Evolutionary conservation across 1,140 invertebrate species (phyloP).

Genomic region (Magallana ariakensis): DNA sequence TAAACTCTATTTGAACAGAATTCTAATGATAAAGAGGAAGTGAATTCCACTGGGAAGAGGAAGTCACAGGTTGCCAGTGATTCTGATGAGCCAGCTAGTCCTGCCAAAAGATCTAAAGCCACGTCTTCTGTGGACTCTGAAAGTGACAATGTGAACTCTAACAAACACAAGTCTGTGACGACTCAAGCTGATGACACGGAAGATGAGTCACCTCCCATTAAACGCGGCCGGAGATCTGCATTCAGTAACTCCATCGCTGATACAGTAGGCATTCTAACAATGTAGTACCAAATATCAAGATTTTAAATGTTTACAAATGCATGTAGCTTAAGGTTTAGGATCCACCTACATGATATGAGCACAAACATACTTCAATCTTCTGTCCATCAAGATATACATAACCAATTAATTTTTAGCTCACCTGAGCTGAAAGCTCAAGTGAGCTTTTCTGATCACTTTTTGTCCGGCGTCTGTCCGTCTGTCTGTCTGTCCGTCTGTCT

Average conservation of each 20-base stretch:
- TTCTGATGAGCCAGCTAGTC: slow-evolving; percentile 2
- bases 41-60: slow-evolving; percentile 18
- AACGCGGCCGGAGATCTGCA: slow-evolving; percentile 40
- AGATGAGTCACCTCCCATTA: slow-evolving; percentile 40
- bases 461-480: no score
- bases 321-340: no score
- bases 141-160: slow-evolving; percentile 42
- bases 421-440: no score
- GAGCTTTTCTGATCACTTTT: no score
- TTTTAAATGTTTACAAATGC: no score
- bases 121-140: slow-evolving; percentile 50
- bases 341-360: no score
- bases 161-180: slow-evolving; percentile 6
- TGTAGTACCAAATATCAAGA: no score
- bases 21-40: background rate
- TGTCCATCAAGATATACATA: no score
- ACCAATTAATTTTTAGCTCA: no score
- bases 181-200: slow-evolving; percentile 11
- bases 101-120: slow-evolving; percentile 52
- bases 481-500: no score
- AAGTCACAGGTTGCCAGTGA: background rate
- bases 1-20: background rate
- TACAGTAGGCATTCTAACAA: background rate
- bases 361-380: no score
- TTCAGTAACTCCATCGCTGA: slow-evolving; percentile 22